Conservation (phyloP, 1,140 invertebrate species). For the Platyscapa corneri region DNA sequence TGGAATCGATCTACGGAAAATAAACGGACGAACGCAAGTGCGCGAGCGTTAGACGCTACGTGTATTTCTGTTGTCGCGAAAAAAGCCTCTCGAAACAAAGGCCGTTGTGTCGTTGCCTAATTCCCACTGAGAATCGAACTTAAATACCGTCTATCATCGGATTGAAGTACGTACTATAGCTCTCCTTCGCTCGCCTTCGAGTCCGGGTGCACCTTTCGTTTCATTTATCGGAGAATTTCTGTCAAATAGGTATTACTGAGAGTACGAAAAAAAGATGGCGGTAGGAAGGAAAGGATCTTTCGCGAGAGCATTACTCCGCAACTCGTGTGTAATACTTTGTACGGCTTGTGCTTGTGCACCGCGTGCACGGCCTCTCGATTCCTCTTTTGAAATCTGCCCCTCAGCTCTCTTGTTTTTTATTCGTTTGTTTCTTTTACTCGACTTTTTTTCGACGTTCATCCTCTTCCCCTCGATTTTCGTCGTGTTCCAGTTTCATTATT, state of each 20-base stretch:
- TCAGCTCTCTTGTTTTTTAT: not conserved
- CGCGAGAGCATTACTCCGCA: constrained; percentile 53
- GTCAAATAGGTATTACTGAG: not conserved
- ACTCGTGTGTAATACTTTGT: not conserved
- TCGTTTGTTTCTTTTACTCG: too few species aligned
- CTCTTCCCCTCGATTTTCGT: too few species aligned
- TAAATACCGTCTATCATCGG: constrained; percentile 15
- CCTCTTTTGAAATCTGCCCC: not conserved
- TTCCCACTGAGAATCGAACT: constrained; percentile 14
- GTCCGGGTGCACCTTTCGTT: not conserved
- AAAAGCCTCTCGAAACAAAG: not conserved
- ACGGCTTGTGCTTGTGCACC: constrained; percentile 40
- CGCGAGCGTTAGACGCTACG: not conserved
- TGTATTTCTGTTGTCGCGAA: not conserved
- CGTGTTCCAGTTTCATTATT: not conserved
- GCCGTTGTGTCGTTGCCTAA: not conserved
- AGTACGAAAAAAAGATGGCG: not conserved
- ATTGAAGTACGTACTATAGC: not conserved
- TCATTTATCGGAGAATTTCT: not conserved
- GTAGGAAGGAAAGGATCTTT: not conserved
- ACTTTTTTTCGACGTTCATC: too few species aligned
- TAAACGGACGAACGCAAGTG: not conserved
- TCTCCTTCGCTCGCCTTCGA: constrained; percentile 6
- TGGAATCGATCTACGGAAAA: not conserved
- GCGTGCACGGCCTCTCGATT: not conserved